Percentiles rank a stretch among this genome's conserved stretches.
phyloP scores from a whole-genome alignment of 2,797 vertebrate species.

The Melanotaenia pygmaea region DNA sequence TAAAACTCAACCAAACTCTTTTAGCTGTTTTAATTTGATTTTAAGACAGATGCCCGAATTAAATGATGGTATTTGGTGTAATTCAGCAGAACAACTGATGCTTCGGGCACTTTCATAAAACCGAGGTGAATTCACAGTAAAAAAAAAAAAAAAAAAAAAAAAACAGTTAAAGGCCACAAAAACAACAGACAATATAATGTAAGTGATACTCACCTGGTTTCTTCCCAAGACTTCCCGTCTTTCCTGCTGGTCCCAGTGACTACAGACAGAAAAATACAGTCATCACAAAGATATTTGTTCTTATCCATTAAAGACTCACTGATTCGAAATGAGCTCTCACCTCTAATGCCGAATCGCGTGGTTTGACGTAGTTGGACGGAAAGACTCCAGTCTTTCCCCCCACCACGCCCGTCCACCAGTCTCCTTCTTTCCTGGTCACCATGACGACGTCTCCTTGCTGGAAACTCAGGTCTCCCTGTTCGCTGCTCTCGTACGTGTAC shows the following conservation, averaged over 20 bases:
- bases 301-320: not conserved
- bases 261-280: slow-evolving; percentile 59
- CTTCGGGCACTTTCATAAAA: not conserved
- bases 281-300: not conserved
- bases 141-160: too few relatives aligned
- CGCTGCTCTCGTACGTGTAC: slow-evolving; percentile 98
- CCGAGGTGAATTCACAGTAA: too few relatives aligned
- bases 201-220: slow-evolving; percentile 90
- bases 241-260: slow-evolving; percentile 92
- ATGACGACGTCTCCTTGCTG: slow-evolving; percentile 96
- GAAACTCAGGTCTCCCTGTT: slow-evolving; percentile 98
- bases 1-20: not conserved
- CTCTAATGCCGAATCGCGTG: slow-evolving; percentile 88
- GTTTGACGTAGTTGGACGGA: slow-evolving; percentile 98
- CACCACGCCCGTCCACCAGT: slow-evolving; percentile 97
- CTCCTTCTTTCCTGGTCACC: slow-evolving; percentile 97
- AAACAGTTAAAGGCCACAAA: too few relatives aligned
- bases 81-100: not conserved
- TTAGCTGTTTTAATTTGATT: too few relatives aligned
- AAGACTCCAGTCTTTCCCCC: slow-evolving; percentile 95
- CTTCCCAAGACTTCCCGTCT: slow-evolving; percentile 96
- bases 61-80: not conserved
- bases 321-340: slow-evolving; percentile 38
- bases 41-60: too few relatives aligned
- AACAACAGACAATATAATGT: not conserved